Conservation (phyloP, 2,113 vertebrate species). For the Corvus hawaiiensis region DNA sequence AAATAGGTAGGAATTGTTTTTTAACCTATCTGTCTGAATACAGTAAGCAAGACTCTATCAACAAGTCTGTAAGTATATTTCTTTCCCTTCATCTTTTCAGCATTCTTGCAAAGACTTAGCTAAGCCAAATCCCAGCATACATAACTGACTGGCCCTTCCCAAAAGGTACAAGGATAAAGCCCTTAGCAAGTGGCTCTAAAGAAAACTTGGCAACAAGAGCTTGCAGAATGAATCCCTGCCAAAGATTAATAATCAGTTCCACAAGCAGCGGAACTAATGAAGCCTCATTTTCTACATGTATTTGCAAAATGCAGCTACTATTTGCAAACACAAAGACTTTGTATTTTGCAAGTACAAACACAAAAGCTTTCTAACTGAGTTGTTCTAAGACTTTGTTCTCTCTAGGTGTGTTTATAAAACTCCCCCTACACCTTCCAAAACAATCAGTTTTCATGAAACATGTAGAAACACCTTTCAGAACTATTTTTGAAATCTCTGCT, state of each 20-base stretch:
- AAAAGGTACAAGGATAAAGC: conserved; percentile 7
- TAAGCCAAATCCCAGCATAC: not conserved
- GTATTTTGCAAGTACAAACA: not conserved
- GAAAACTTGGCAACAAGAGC: conserved; percentile 7
- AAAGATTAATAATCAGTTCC: conserved; percentile 40
- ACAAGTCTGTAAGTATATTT: not conserved
- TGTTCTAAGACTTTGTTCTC: not conserved
- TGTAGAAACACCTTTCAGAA: not conserved
- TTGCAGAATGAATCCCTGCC: not conserved
- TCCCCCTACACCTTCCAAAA: not conserved
- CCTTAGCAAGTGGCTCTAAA: conserved; percentile 13
- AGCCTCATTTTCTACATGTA: not conserved
- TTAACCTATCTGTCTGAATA: not conserved
- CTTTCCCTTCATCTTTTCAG: not conserved
- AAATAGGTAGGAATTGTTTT: not conserved
- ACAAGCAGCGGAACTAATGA: not conserved
- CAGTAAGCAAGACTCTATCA: not conserved
- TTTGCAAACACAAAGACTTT: not conserved
- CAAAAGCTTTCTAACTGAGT: not conserved
- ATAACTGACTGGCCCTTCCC: not conserved
- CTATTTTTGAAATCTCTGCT: not conserved
- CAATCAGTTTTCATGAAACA: not conserved
- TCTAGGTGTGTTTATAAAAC: not conserved
- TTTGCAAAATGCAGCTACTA: conserved; percentile 5
- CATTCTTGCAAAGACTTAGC: not conserved